A percentile compares a stretch with the other conserved stretches of the same genome.
Conservation (phyloP, 2,797 vertebrate genomes). For the Bradypodion pumilum region DNA sequence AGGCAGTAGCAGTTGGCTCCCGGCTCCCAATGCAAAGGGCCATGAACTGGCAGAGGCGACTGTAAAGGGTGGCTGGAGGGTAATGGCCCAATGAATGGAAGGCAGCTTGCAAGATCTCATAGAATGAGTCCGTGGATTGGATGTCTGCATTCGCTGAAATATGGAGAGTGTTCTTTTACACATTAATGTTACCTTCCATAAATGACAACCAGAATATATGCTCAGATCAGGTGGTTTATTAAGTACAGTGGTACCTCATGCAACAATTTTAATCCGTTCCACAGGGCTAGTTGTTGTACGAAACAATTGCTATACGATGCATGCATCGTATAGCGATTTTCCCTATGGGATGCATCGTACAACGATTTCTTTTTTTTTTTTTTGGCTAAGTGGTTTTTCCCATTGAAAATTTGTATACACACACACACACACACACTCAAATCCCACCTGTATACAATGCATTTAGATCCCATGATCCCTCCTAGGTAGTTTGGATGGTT, state of each 20-base stretch:
- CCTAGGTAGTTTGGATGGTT: background rate
- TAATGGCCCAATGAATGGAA: constrained; percentile 83
- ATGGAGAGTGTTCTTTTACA: background rate
- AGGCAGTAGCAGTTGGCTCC: constrained; percentile 82
- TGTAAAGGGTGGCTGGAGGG: constrained; percentile 81
- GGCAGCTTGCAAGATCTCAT: constrained; percentile 76
- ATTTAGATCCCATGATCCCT: background rate
- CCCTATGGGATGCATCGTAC: too few relatives aligned
- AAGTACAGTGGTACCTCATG: too few relatives aligned
- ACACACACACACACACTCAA: background rate
- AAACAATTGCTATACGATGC: too few relatives aligned
- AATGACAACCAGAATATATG: too few relatives aligned
- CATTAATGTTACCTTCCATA: too few relatives aligned
- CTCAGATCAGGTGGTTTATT: background rate
- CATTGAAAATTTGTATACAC: too few relatives aligned
- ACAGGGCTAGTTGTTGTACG: too few relatives aligned
- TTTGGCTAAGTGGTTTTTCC: too few relatives aligned
- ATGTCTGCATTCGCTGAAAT: constrained; percentile 65
- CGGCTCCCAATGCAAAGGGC: constrained; percentile 79
- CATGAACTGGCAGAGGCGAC: constrained; percentile 81
- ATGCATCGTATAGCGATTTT: too few relatives aligned
- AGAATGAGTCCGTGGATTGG: constrained; percentile 76
- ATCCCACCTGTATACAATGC: background rate
- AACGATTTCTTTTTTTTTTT: too few relatives aligned
- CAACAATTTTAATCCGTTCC: too few relatives aligned